Evolutionary conservation across 2,113 vertebrate genomes (phyloP).

Genomic region (Chloropsis cyanopogon): DNA sequence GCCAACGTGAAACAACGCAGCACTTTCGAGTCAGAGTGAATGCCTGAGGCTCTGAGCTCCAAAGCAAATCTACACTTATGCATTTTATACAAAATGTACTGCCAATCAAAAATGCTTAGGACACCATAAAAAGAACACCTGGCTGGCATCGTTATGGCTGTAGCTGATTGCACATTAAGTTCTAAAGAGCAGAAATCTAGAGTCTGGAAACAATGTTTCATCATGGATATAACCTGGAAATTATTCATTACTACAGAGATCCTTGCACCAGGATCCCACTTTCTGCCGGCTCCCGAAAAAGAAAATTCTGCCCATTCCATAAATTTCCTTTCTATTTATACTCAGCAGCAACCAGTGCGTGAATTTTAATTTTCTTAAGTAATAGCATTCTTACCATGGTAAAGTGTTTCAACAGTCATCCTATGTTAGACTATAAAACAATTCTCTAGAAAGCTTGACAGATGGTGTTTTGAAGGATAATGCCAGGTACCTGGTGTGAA

Average conservation of each 20-base stretch:
- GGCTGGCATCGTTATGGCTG: background rate
- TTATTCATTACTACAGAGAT: background rate
- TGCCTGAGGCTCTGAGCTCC: background rate
- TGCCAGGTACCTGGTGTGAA: conserved; percentile 49
- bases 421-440: background rate
- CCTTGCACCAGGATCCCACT: background rate
- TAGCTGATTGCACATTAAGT: background rate
- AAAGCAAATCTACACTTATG: background rate
- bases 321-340: conserved; percentile 23
- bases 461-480: conserved; percentile 56
- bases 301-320: background rate
- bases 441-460: conserved; percentile 63
- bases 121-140: background rate
- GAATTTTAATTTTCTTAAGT: conserved; percentile 15
- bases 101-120: background rate
- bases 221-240: background rate
- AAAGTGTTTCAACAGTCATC: background rate
- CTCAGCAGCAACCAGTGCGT: background rate
- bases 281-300: background rate
- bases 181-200: background rate
- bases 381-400: background rate
- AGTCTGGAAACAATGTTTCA: background rate
- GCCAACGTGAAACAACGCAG: background rate
- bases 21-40: background rate
- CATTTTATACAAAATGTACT: background rate